phyloP scores from a whole-genome alignment of 1,140 invertebrate species.

The Trichomalopsis sarcophagae region DNA sequence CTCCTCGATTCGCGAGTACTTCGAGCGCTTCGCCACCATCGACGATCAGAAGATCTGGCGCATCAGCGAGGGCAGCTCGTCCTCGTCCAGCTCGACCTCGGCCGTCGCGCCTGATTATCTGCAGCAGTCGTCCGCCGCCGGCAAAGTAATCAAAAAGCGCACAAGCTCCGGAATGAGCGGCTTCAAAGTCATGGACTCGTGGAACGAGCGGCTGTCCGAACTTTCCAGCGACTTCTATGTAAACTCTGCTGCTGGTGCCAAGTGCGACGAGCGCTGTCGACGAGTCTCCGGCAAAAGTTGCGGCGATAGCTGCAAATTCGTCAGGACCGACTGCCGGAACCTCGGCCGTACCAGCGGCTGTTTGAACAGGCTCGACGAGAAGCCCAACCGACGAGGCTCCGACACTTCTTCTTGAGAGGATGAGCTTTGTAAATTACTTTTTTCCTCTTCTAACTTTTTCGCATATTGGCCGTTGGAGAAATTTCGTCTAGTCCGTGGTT shows the following conservation, averaged over 20 bases:
- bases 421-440: too few relatives aligned
- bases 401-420: background rate
- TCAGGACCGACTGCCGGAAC: constrained; percentile 15
- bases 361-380: background rate
- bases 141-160: background rate
- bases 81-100: background rate
- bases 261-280: background rate
- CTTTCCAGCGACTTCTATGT: constrained; percentile 16
- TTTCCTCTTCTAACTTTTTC: too few relatives aligned
- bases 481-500: too few relatives aligned
- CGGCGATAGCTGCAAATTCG: constrained; percentile 14
- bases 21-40: background rate
- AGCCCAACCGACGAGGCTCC: background rate
- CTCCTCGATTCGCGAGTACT: constrained; percentile 20
- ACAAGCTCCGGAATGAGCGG: constrained; percentile 20
- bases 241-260: background rate
- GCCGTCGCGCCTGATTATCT: background rate
- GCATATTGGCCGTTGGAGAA: too few relatives aligned
- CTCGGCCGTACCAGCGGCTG: background rate
- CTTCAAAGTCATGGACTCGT: background rate
- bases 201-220: constrained; percentile 10
- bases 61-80: background rate
- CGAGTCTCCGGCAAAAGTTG: background rate
- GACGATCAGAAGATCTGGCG: constrained; percentile 21
- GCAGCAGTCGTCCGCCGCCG: background rate